phyloP scores from a whole-genome alignment of 2,888 invertebrate species.

The Myathropa florea region DNA sequence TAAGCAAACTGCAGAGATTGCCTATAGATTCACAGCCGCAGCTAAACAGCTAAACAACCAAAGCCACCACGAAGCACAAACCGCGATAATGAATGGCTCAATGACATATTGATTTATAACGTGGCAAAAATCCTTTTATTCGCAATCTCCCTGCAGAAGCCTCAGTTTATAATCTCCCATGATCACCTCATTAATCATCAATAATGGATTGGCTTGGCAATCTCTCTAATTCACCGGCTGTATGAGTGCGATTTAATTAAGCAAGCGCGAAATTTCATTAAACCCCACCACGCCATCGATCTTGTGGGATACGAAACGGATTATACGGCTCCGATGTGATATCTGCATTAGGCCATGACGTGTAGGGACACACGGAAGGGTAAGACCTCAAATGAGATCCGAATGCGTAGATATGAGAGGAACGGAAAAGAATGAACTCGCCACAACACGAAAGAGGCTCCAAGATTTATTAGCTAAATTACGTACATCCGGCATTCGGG shows the following conservation, averaged over 20 bases:
- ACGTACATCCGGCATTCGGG: conserved; percentile 47
- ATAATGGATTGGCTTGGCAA: conserved; percentile 57
- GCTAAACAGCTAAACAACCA: background rate
- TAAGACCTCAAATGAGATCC: conserved; percentile 42
- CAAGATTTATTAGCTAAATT: conserved; percentile 51
- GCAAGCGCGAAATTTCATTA: conserved; percentile 63
- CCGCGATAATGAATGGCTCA: conserved; percentile 63
- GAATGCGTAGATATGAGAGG: conserved; percentile 38
- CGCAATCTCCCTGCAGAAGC: conserved; percentile 60
- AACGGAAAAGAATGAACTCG: background rate
- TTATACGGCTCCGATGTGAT: conserved; percentile 36
- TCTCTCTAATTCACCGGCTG: conserved; percentile 22
- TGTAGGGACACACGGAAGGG: background rate
- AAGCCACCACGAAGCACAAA: conserved; percentile 54
- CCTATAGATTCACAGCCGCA: background rate
- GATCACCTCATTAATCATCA: conserved; percentile 63
- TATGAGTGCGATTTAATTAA: conserved; percentile 58
- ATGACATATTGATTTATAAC: conserved; percentile 68
- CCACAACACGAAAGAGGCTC: conserved; percentile 32
- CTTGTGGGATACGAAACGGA: background rate
- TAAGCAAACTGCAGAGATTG: background rate
- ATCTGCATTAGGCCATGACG: conserved; percentile 48
- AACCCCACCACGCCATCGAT: conserved; percentile 60
- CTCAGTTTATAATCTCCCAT: conserved; percentile 54
- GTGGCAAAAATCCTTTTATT: conserved; percentile 48